Evolutionary conservation across 2,888 invertebrate species (phyloP).

Genomic region (Caenorhabditis sp.): DNA sequence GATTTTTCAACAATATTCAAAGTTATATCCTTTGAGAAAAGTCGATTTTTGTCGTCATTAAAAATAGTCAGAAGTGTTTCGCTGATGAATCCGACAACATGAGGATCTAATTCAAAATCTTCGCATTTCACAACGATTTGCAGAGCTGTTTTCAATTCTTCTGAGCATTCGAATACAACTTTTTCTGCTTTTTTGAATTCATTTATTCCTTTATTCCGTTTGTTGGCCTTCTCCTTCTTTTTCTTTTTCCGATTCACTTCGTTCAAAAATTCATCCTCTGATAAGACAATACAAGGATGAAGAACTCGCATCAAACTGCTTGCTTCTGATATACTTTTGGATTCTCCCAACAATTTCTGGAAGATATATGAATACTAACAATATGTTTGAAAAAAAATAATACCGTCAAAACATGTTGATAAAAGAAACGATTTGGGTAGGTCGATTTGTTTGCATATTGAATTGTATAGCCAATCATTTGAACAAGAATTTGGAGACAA

Average conservation of each 20-base stretch:
- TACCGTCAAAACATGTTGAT: conserved; percentile 35
- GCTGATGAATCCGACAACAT: conserved; percentile 30
- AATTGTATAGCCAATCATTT: conserved; percentile 43
- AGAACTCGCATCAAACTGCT: conserved; percentile 26
- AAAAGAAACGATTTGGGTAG: conserved; percentile 17
- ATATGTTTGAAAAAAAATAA: neutral
- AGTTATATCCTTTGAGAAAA: conserved; percentile 31
- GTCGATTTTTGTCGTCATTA: conserved; percentile 25
- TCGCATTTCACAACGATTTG: conserved; percentile 20
- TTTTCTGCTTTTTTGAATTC: conserved; percentile 19
- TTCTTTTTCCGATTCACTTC: conserved; percentile 35
- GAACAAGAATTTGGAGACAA: conserved; percentile 35
- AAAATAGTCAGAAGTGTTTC: conserved; percentile 27
- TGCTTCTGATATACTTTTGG: conserved; percentile 26
- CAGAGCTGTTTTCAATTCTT: conserved; percentile 28
- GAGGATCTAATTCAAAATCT: conserved; percentile 28
- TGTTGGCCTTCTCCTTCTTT: conserved; percentile 30
- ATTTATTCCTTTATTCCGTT: conserved; percentile 33
- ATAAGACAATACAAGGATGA: conserved; percentile 21
- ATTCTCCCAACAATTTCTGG: conserved; percentile 28
- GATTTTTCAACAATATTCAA: conserved; percentile 36
- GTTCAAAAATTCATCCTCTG: conserved; percentile 31
- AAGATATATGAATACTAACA: neutral
- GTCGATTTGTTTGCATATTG: conserved; percentile 34
- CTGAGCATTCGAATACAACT: conserved; percentile 17